These are phyloP conservation scores for Dreissena polymorpha DNA, from an alignment of 1,140 invertebrate species.

Conservation along the genomic window DNA sequence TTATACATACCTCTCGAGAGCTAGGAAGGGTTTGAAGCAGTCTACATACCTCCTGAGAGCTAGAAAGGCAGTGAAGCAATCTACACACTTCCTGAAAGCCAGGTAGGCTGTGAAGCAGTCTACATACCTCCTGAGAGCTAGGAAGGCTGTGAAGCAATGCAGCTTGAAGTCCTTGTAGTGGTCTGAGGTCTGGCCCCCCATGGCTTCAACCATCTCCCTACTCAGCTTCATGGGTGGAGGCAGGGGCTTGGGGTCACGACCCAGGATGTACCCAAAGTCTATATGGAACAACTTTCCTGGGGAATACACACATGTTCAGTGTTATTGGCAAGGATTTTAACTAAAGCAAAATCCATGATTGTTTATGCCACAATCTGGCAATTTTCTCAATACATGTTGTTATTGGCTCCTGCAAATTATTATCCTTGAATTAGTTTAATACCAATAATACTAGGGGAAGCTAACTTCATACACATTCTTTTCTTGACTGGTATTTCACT, in stretches of 20 bases:
- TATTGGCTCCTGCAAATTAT: too few species aligned
- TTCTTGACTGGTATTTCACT: too few species aligned
- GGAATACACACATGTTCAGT: conserved; percentile 22
- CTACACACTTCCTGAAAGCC: too few species aligned
- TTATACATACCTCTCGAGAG: too few species aligned
- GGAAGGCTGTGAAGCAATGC: conserved; percentile 97
- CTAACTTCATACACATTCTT: too few species aligned
- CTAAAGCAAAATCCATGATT: too few species aligned
- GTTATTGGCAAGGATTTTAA: too few species aligned
- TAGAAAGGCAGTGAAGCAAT: conserved; percentile 74
- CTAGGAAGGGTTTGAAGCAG: neutral
- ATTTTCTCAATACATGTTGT: too few species aligned
- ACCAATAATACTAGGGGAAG: too few species aligned
- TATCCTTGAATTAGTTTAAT: too few species aligned
- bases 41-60: conserved; percentile 89
- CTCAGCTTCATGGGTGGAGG: conserved; percentile 99
- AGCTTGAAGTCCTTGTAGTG: conserved; percentile 97
- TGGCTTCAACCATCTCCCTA: conserved; percentile 99
- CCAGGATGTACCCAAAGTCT: conserved; percentile 99
- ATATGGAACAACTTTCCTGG: conserved; percentile 97
- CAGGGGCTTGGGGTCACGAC: conserved; percentile 98
- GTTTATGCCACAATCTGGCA: too few species aligned
- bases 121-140: conserved; percentile 91
- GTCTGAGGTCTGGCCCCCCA: conserved; percentile 95
- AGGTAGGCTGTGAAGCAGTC: neutral